Evolutionary conservation across 2,888 invertebrate species (phyloP).

Genomic region (Zonitis immaculata): DNA sequence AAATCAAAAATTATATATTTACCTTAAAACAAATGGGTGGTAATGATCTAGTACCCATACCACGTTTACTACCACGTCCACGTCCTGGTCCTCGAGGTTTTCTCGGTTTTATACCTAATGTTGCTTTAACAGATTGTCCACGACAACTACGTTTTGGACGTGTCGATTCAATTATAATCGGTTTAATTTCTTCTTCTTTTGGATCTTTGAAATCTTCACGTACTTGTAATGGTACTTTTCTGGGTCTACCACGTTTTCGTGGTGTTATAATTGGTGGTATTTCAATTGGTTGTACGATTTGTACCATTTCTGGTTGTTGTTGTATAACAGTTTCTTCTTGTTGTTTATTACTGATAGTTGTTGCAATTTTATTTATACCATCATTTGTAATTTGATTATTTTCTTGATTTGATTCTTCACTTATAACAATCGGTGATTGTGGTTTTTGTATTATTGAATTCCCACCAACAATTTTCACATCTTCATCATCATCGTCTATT

Average conservation of each 20-base stretch:
- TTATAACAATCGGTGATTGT: constrained; percentile 32
- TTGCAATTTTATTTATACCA: not conserved
- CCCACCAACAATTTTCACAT: constrained; percentile 28
- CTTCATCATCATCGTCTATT: constrained; percentile 19
- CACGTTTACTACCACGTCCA: constrained; percentile 39
- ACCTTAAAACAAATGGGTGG: not conserved
- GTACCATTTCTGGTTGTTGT: not conserved
- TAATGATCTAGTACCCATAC: constrained; percentile 14
- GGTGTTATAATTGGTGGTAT: constrained; percentile 33
- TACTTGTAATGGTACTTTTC: constrained; percentile 48
- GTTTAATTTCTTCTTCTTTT: constrained; percentile 24
- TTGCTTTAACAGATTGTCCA: constrained; percentile 43
- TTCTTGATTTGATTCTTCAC: constrained; percentile 35
- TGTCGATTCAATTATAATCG: constrained; percentile 28
- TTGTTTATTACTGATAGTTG: not conserved
- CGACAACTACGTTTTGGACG: constrained; percentile 48
- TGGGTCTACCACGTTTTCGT: constrained; percentile 51
- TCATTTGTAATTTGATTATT: constrained; percentile 20
- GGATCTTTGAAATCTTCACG: constrained; percentile 43
- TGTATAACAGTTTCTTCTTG: not conserved
- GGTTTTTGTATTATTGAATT: constrained; percentile 12
- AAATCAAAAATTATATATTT: no score
- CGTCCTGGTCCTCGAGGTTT: constrained; percentile 42
- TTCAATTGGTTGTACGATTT: constrained; percentile 1
- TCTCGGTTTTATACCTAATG: constrained; percentile 45